phyloP scores from a whole-genome alignment of 2,888 invertebrate species.

The Cryptosula pallasiana region DNA sequence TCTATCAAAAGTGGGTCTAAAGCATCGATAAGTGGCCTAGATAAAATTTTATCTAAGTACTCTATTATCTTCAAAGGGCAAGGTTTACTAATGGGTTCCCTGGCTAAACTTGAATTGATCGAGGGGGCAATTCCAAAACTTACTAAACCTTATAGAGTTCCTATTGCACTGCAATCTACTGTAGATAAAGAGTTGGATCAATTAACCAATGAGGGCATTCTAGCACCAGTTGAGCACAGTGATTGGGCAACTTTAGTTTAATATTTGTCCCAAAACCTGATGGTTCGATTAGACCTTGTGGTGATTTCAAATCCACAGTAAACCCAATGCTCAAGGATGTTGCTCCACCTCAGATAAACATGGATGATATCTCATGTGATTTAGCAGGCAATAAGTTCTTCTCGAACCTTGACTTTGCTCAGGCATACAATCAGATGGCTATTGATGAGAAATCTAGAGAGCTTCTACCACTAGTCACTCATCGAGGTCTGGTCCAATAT shows the following conservation, averaged over 20 bases:
- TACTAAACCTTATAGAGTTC: background rate
- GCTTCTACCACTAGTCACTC: background rate
- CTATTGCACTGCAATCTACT: background rate
- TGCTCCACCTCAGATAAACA: constrained; percentile 6
- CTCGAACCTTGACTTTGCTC: background rate
- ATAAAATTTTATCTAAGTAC: background rate
- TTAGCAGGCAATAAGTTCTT: background rate
- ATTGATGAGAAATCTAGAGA: background rate
- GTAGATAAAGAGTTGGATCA: background rate
- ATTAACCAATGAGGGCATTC: background rate
- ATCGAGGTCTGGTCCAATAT: background rate
- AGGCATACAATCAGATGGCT: background rate
- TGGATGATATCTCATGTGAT: background rate
- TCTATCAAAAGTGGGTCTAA: background rate
- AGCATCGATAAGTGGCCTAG: background rate
- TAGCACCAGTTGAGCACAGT: background rate
- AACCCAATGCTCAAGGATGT: background rate
- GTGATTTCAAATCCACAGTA: constrained; percentile 4
- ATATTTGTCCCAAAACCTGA: background rate
- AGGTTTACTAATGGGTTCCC: background rate
- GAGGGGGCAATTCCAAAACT: background rate
- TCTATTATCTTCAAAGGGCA: background rate
- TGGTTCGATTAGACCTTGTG: background rate
- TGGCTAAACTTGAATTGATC: background rate
- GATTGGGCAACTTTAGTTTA: background rate